Evolutionary conservation across 1,140 invertebrate species (phyloP).

Genomic region (Bombus haemorrhoidalis): DNA sequence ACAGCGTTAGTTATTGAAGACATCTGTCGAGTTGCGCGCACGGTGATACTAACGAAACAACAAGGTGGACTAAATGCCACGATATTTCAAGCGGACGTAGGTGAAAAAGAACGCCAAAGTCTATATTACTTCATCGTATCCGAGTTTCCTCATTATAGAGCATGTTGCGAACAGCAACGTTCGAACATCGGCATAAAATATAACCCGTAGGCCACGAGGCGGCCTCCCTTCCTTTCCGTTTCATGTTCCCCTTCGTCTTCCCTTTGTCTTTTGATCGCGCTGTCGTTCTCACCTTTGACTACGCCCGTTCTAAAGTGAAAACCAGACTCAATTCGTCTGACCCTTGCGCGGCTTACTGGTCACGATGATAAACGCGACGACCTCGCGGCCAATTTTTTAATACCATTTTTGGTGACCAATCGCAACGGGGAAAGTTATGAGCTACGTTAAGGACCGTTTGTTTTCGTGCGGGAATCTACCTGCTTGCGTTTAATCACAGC

Average conservation of each 20-base stretch:
- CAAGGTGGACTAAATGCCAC: constrained; percentile 20
- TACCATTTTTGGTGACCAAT: constrained; percentile 66
- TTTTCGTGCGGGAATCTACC: constrained; percentile 69
- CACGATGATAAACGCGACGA: constrained; percentile 69
- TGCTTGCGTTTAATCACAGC: constrained; percentile 71
- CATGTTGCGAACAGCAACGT: constrained; percentile 22
- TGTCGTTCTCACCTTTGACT: constrained; percentile 59
- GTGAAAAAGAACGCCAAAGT: constrained; percentile 21
- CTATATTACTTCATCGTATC: constrained; percentile 46
- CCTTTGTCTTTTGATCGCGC: constrained; percentile 3
- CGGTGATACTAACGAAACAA: constrained; percentile 33
- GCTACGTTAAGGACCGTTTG: constrained; percentile 70
- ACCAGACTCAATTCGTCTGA: constrained; percentile 42
- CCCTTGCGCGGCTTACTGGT: constrained; percentile 24
- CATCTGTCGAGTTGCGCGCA: not conserved
- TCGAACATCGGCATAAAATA: constrained; percentile 52
- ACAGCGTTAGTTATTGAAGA: constrained; percentile 2
- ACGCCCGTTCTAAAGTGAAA: constrained; percentile 51
- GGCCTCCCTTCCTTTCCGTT: constrained; percentile 4
- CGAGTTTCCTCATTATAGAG: constrained; percentile 50
- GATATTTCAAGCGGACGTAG: constrained; percentile 29
- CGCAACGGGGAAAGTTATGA: constrained; percentile 65
- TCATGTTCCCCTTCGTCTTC: constrained; percentile 38
- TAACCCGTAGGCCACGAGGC: constrained; percentile 13
- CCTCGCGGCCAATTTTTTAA: constrained; percentile 66